Conservation (phyloP, 1,140 invertebrate genomes). For the Yoshiicerus persimilis region DNA sequence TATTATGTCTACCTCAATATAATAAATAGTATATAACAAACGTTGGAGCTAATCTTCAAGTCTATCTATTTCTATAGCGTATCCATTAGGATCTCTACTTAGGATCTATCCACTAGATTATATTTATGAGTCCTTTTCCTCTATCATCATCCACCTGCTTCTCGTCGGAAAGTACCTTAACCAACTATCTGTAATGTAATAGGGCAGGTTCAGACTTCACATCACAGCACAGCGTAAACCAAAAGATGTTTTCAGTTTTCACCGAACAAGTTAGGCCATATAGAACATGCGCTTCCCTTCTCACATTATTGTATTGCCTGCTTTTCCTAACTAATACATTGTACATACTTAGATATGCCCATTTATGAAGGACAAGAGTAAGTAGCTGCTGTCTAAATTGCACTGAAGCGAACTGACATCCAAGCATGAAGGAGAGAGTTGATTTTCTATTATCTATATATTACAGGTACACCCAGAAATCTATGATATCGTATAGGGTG, state of each 20-base stretch:
- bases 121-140: not conserved
- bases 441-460: not conserved
- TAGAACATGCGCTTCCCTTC: not conserved
- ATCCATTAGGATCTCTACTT: not conserved
- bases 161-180: not conserved
- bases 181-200: too few relatives aligned
- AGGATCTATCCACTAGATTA: not conserved
- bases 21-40: not conserved
- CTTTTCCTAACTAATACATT: not conserved
- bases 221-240: not conserved
- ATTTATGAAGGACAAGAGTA: not conserved
- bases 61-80: not conserved
- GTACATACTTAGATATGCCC: not conserved
- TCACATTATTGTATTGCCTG: not conserved
- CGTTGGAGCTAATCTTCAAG: not conserved
- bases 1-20: not conserved
- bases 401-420: too few relatives aligned
- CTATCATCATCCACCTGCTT: not conserved
- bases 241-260: not conserved
- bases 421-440: too few relatives aligned
- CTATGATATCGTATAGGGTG: too few relatives aligned
- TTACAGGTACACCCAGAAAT: too few relatives aligned
- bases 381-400: too few relatives aligned
- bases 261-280: not conserved
- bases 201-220: not conserved